Conservation (phyloP, 2,797 vertebrate genomes). For the Eupleurogrammus muticus region DNA sequence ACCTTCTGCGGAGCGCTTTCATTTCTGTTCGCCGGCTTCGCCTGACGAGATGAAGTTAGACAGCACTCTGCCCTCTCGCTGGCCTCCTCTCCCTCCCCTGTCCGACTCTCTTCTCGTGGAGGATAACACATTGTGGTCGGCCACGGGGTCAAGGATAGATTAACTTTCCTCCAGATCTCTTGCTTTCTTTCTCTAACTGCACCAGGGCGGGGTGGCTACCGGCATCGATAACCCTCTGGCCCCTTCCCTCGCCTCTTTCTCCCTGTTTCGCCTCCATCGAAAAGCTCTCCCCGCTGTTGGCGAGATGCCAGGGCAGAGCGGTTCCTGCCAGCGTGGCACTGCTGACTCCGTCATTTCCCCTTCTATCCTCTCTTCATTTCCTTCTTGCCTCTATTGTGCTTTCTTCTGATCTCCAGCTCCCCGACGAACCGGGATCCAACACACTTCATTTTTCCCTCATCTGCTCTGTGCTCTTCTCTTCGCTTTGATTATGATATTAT, state of each 20-base stretch:
- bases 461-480: not conserved
- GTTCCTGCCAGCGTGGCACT: constrained; percentile 86
- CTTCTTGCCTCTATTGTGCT: constrained; percentile 46
- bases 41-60: constrained; percentile 67
- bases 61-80: constrained; percentile 57
- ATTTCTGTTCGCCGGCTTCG: constrained; percentile 41
- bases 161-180: constrained; percentile 60
- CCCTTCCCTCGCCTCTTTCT: constrained; percentile 36
- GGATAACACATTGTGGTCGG: constrained; percentile 61
- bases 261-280: constrained; percentile 18
- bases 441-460: constrained; percentile 23
- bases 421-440: constrained; percentile 6
- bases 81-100: constrained; percentile 52
- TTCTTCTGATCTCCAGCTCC: constrained; percentile 38
- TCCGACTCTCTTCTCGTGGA: constrained; percentile 49
- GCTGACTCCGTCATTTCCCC: constrained; percentile 76
- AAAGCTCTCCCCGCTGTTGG: constrained; percentile 59
- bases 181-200: constrained; percentile 54
- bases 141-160: constrained; percentile 70
- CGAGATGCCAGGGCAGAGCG: constrained; percentile 73
- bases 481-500: too few species aligned
- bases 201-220: constrained; percentile 45
- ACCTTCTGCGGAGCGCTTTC: constrained; percentile 28
- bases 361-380: constrained; percentile 55
- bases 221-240: constrained; percentile 61